Evolutionary conservation across 2,888 invertebrate genomes (phyloP).

Genomic region (Cheilosia scutellata): DNA sequence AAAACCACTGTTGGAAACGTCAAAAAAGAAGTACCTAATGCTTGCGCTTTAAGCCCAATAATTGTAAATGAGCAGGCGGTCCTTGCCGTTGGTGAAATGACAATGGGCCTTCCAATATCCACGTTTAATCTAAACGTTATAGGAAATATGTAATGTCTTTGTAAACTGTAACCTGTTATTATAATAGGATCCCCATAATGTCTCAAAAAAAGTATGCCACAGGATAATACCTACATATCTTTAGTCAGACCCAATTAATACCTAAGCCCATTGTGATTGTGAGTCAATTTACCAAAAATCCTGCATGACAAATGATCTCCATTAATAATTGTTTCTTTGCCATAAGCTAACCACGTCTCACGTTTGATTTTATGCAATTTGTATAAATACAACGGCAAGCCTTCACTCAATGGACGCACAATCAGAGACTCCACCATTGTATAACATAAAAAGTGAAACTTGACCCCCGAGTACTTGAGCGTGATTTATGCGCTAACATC

Average conservation of each 20-base stretch:
- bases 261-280: background rate
- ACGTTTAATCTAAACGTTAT: too few species aligned
- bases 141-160: too few species aligned
- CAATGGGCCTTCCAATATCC: too few species aligned
- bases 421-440: constrained; percentile 38
- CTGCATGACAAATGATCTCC: background rate
- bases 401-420: constrained; percentile 34
- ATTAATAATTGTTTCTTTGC: constrained; percentile 2
- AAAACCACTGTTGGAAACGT: too few species aligned
- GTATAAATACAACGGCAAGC: background rate
- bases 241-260: background rate
- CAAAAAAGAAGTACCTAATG: too few species aligned
- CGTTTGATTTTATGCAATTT: constrained; percentile 39
- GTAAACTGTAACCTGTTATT: too few species aligned
- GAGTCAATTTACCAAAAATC: background rate
- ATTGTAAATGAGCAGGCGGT: too few species aligned
- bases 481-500: constrained; percentile 76
- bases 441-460: constrained; percentile 74
- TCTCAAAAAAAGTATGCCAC: background rate
- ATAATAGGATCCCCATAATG: background rate
- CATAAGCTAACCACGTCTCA: background rate
- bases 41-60: too few species aligned
- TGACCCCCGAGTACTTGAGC: constrained; percentile 69
- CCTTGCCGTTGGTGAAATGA: too few species aligned
- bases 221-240: background rate